A percentile compares a stretch with the other conserved stretches of the same genome.
These are phyloP conservation scores for Chaetops frenatus DNA, from an alignment of 2,113 vertebrate species.

Conservation along the genomic window DNA sequence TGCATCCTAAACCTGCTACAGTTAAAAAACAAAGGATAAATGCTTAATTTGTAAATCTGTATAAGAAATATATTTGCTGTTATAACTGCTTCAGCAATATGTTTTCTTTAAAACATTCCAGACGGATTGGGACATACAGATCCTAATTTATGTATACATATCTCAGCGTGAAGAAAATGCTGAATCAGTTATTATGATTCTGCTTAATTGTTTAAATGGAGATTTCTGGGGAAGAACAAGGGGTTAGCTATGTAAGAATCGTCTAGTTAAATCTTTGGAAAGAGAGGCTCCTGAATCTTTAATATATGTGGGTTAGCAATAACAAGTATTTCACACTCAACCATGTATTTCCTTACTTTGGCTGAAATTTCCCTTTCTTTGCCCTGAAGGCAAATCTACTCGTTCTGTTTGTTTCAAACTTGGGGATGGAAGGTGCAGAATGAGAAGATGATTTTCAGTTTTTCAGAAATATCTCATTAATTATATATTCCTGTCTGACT, in stretches of 20 bases:
- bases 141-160: not conserved
- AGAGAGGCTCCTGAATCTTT: not conserved
- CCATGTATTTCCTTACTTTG: not conserved
- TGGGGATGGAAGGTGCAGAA: not conserved
- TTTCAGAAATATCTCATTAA: not conserved
- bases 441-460: not conserved
- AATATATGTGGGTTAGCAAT: not conserved
- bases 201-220: not conserved
- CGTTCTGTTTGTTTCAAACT: not conserved
- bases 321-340: not conserved
- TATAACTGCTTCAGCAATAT: not conserved
- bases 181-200: not conserved
- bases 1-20: not conserved
- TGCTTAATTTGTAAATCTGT: not conserved
- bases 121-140: not conserved
- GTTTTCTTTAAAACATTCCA: not conserved
- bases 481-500: not conserved
- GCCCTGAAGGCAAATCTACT: not conserved
- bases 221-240: not conserved
- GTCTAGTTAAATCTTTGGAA: not conserved
- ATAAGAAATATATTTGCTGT: not conserved
- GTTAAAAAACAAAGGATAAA: not conserved
- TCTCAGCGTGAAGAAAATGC: not conserved
- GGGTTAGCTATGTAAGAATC: not conserved
- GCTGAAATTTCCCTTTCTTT: not conserved